phyloP scores from a whole-genome alignment of 2,113 vertebrate species.

The Pelusios castaneus region DNA sequence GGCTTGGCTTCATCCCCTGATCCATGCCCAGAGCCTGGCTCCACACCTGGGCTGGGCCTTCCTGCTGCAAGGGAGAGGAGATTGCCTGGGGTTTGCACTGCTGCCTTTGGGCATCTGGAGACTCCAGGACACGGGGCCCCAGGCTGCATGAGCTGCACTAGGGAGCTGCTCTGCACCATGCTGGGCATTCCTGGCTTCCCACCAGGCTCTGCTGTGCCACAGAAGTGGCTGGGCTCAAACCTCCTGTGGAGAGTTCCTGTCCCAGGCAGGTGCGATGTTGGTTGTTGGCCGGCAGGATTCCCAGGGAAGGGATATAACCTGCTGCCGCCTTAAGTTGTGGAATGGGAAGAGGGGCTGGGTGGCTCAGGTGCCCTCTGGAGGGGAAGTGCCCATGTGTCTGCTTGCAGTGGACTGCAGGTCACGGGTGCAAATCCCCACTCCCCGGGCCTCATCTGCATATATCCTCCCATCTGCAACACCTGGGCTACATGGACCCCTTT shows the following conservation, averaged over 20 bases:
- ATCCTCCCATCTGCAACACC: neutral
- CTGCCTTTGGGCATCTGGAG: neutral
- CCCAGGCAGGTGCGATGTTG: neutral
- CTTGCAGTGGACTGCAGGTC: too few relatives aligned
- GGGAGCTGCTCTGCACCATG: too few relatives aligned
- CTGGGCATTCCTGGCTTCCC: neutral
- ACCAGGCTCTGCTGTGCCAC: too few relatives aligned
- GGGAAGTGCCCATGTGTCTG: neutral
- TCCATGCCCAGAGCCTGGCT: neutral
- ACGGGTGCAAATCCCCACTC: too few relatives aligned
- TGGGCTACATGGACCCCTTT: neutral
- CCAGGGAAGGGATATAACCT: neutral
- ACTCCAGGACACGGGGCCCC: too few relatives aligned
- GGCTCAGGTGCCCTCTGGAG: neutral
- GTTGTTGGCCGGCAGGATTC: neutral
- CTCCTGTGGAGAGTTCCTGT: too few relatives aligned
- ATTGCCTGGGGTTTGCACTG: neutral
- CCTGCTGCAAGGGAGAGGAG: neutral
- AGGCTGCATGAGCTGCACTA: neutral
- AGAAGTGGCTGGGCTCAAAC: too few relatives aligned
- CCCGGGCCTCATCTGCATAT: neutral
- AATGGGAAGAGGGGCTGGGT: neutral
- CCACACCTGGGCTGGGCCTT: neutral
- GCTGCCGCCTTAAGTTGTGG: neutral
- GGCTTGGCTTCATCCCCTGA: neutral